Percentiles rank a stretch among this genome's conserved stretches.
Evolutionary conservation across 2,888 invertebrate species (phyloP).

Genomic region (Andrena trimmerana): DNA sequence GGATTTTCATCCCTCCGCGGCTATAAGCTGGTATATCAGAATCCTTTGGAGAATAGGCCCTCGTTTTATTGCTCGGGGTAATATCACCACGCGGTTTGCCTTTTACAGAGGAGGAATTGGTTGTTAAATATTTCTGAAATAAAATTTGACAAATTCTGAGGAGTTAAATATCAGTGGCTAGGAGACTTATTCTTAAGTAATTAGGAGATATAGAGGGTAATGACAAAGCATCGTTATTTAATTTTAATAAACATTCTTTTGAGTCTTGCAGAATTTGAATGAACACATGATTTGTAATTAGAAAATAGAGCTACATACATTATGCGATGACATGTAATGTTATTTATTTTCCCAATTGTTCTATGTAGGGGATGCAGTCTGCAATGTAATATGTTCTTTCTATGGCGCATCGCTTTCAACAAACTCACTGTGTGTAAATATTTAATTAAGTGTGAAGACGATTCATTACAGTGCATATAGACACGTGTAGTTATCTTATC

Average conservation of each 20-base stretch:
- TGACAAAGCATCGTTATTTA: neutral
- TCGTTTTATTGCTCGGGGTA: constrained; percentile 16
- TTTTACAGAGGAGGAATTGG: constrained; percentile 11
- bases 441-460: no score
- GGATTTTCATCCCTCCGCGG: constrained; percentile 49
- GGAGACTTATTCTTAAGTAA: neutral
- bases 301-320: neutral
- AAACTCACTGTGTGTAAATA: no score
- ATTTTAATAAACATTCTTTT: constrained; percentile 15
- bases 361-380: neutral
- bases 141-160: neutral
- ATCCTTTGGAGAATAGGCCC: constrained; percentile 48
- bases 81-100: no score
- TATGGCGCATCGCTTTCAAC: no score
- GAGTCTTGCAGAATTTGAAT: neutral
- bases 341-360: no score
- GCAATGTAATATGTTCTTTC: neutral
- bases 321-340: no score
- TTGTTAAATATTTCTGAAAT: constrained; percentile 21
- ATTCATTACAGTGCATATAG: no score
- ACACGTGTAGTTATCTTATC: no score
- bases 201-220: neutral
- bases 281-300: neutral
- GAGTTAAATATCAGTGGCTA: neutral
- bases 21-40: constrained; percentile 58